These are phyloP conservation scores for Myocastor coypus DNA, from an alignment of 2,113 vertebrate genomes.

Conservation along the genomic window DNA sequence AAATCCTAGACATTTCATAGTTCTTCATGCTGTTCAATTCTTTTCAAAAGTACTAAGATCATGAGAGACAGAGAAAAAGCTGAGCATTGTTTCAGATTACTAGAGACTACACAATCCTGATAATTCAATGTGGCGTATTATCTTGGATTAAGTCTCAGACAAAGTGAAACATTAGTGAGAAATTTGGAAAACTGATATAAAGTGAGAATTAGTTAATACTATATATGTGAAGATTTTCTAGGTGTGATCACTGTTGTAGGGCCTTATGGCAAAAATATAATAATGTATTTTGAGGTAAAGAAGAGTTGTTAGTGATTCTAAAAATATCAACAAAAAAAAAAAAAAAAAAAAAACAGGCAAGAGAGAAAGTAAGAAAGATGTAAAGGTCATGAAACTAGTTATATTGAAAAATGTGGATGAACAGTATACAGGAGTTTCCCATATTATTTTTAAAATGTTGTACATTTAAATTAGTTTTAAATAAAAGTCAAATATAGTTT, in stretches of 20 bases:
- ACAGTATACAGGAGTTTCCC: background rate
- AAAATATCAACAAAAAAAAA: background rate
- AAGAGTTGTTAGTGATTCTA: background rate
- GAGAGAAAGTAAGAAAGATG: background rate
- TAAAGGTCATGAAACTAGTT: background rate
- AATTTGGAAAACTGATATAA: background rate
- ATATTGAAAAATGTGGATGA: background rate
- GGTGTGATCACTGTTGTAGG: background rate
- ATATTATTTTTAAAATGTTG: background rate
- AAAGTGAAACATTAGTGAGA: background rate
- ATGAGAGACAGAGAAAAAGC: background rate
- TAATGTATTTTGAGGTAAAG: background rate
- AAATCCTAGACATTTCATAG: background rate
- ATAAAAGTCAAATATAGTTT: background rate
- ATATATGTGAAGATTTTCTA: background rate
- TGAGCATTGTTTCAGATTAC: slow-evolving; percentile 5
- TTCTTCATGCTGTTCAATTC: background rate
- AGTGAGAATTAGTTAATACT: background rate
- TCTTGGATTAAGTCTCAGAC: background rate
- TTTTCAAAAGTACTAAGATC: background rate
- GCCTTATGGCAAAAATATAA: background rate
- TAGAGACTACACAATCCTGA: background rate
- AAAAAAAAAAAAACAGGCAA: background rate
- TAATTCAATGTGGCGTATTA: background rate
- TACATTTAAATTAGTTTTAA: slow-evolving; percentile 13